Percentiles rank a stretch among this genome's conserved stretches.
Conservation (phyloP, 2,113 vertebrate genomes). For the Athene noctua region DNA sequence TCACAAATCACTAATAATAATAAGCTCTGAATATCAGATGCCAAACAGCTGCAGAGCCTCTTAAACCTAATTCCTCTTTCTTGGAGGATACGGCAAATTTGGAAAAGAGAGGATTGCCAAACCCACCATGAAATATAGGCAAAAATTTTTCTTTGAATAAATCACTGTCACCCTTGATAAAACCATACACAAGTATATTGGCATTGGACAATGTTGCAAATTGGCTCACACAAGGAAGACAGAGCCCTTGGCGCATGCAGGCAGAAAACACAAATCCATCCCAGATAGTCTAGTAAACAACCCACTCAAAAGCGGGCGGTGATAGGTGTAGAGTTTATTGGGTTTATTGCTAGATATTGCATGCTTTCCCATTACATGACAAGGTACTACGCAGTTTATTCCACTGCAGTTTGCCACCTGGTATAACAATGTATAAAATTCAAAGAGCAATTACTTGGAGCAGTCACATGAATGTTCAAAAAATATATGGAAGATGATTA, state of each 20-base stretch:
- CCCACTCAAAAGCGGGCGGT: neutral
- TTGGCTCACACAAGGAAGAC: neutral
- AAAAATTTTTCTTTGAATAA: constrained; percentile 40
- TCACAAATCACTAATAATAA: constrained; percentile 60
- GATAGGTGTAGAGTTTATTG: neutral
- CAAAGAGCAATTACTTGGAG: constrained; percentile 49
- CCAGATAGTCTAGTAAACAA: neutral
- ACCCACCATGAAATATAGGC: neutral
- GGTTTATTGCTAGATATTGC: neutral
- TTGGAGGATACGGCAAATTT: constrained; percentile 22
- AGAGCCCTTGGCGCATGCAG: neutral
- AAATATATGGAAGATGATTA: constrained; percentile 32
- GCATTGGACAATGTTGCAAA: neutral
- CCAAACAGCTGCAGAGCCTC: constrained; percentile 67
- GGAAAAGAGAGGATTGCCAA: constrained; percentile 38
- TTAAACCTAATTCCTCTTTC: constrained; percentile 50
- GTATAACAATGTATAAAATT: constrained; percentile 48
- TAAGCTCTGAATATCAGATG: constrained; percentile 48
- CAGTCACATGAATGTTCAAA: constrained; percentile 16
- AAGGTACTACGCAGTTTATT: neutral
- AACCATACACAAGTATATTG: neutral
- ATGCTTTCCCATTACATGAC: neutral
- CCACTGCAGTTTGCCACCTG: constrained; percentile 49
- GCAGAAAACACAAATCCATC: neutral
- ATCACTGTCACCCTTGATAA: constrained; percentile 35